Evolutionary conservation across 2,888 invertebrate genomes (phyloP).

Genomic region (Drepana falcataria): DNA sequence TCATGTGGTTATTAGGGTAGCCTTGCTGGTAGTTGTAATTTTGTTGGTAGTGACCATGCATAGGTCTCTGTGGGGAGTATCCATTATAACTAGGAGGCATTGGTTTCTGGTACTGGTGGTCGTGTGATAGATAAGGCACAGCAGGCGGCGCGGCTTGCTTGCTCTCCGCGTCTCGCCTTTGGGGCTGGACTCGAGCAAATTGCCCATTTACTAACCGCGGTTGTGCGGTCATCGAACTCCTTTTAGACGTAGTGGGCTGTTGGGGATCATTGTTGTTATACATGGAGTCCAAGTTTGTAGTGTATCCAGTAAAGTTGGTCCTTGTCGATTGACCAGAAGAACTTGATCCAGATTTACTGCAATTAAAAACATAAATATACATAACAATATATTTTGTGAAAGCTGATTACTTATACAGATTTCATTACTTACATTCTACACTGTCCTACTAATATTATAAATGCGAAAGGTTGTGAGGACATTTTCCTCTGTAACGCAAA

Average conservation of each 20-base stretch:
- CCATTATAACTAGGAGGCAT: slow-evolving; percentile 51
- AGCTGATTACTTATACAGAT: background rate
- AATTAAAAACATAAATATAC: slow-evolving; percentile 21
- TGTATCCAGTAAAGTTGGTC: slow-evolving; percentile 68
- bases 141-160: slow-evolving; percentile 38
- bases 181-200: slow-evolving; percentile 49
- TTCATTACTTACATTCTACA: too few relatives aligned
- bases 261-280: slow-evolving; percentile 66
- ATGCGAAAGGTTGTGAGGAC: too few relatives aligned
- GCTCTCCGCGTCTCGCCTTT: slow-evolving; percentile 54
- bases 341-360: slow-evolving; percentile 73
- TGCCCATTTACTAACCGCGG: slow-evolving; percentile 61
- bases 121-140: slow-evolving; percentile 62
- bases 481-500: too few relatives aligned
- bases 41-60: slow-evolving; percentile 60
- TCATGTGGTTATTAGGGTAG: slow-evolving; percentile 56
- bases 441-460: too few relatives aligned
- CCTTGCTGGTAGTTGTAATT: slow-evolving; percentile 63
- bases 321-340: slow-evolving; percentile 71
- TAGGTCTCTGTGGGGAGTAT: slow-evolving; percentile 58
- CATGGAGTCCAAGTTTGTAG: slow-evolving; percentile 68
- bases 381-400: background rate
- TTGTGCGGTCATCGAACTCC: slow-evolving; percentile 57
- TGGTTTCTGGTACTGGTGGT: slow-evolving; percentile 72
- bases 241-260: slow-evolving; percentile 55